These are phyloP conservation scores for Uloborus diversus DNA, from an alignment of 1,140 invertebrate species.

Conservation along the genomic window DNA sequence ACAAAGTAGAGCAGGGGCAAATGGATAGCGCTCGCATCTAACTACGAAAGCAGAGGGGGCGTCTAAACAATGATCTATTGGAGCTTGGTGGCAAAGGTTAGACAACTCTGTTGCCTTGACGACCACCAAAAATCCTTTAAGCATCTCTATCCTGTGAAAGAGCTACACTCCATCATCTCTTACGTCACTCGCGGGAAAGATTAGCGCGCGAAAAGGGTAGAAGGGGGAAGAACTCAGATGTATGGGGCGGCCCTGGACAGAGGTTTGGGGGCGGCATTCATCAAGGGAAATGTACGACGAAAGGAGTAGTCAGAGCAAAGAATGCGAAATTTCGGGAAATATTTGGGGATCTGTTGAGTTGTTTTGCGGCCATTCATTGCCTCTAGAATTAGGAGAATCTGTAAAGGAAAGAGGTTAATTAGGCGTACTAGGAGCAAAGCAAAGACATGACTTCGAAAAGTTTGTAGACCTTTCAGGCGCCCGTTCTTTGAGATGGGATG, in stretches of 20 bases:
- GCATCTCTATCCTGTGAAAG: not conserved
- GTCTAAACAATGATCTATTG: constrained; percentile 40
- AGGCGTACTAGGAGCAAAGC: too few relatives aligned
- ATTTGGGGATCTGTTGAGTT: too few relatives aligned
- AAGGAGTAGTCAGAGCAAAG: not conserved
- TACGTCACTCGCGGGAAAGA: constrained; percentile 27
- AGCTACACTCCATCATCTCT: constrained; percentile 27
- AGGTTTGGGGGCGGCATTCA: constrained; percentile 36
- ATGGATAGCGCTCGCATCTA: not conserved
- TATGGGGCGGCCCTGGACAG: constrained; percentile 38
- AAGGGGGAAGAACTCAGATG: constrained; percentile 2
- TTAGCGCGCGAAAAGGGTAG: constrained; percentile 1
- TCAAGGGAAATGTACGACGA: constrained; percentile 14
- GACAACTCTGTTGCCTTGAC: constrained; percentile 24
- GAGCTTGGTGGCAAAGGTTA: constrained; percentile 23
- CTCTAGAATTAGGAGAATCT: too few relatives aligned
- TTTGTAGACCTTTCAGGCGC: too few relatives aligned
- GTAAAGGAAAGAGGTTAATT: too few relatives aligned
- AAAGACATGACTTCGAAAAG: too few relatives aligned
- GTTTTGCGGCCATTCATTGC: too few relatives aligned
- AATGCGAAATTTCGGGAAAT: too few relatives aligned
- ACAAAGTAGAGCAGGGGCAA: too few relatives aligned
- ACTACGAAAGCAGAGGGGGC: not conserved
- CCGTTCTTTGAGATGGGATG: too few relatives aligned
- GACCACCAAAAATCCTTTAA: constrained; percentile 38